Evolutionary conservation across 92 coral and sea anemone genomes (phyloP).

Genomic region (Isaurus tuberculatus): DNA sequence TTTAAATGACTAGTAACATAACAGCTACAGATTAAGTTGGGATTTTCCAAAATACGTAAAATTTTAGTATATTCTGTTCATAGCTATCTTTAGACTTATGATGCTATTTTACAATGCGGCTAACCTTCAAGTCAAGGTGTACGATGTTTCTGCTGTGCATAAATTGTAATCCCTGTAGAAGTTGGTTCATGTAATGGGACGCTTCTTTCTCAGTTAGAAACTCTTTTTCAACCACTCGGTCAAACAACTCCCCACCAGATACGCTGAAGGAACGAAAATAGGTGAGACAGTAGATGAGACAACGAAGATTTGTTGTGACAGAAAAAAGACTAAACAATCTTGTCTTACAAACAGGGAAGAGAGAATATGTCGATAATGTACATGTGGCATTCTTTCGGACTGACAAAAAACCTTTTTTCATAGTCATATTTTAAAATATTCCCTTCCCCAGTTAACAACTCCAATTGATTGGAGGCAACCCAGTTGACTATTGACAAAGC

Average conservation of each 20-base stretch:
- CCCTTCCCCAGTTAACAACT: too few species aligned
- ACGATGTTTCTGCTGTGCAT: constrained; percentile 88
- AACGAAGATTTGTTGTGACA: not conserved
- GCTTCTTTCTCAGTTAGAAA: constrained; percentile 92
- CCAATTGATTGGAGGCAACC: too few species aligned
- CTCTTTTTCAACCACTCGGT: constrained; percentile 90
- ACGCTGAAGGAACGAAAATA: constrained; percentile 56
- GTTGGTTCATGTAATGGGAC: constrained; percentile 90
- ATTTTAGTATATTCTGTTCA: not conserved
- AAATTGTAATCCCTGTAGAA: constrained; percentile 88
- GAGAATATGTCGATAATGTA: too few species aligned
- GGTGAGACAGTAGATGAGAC: too few species aligned
- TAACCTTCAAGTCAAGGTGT: constrained; percentile 95
- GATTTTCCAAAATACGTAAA: too few species aligned
- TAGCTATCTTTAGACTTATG: not conserved
- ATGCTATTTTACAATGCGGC: not conserved
- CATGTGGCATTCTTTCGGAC: too few species aligned
- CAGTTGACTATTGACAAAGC: too few species aligned
- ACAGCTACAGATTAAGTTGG: too few species aligned
- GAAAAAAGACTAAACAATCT: not conserved
- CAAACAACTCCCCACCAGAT: constrained; percentile 96
- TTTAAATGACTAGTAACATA: too few species aligned
- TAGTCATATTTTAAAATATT: too few species aligned
- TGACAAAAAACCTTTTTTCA: too few species aligned
- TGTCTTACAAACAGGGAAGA: too few species aligned